These are phyloP conservation scores for Horisme vitalbata DNA, from an alignment of 2,888 invertebrate genomes.

Conservation along the genomic window DNA sequence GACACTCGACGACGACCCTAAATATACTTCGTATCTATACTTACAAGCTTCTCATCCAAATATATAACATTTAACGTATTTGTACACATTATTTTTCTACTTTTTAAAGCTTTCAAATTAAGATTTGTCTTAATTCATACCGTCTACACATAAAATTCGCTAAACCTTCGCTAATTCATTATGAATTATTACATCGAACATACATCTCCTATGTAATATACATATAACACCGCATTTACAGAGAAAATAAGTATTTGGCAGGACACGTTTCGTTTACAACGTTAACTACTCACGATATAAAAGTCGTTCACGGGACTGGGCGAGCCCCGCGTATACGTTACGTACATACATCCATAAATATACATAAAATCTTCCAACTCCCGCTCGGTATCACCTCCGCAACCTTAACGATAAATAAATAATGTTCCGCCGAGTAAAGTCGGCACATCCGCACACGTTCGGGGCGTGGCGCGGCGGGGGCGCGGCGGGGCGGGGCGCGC, in stretches of 20 bases:
- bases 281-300: conserved; percentile 30
- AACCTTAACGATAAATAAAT: conserved; percentile 21
- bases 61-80: conserved; percentile 50
- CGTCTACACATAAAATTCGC: conserved; percentile 46
- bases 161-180: conserved; percentile 51
- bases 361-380: conserved; percentile 20
- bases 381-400: conserved; percentile 14
- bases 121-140: conserved; percentile 65
- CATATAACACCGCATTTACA: conserved; percentile 44
- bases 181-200: conserved; percentile 47
- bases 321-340: conserved; percentile 4
- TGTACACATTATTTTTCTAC: conserved; percentile 66
- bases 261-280: conserved; percentile 45
- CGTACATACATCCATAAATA: conserved; percentile 19
- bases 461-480: conserved; percentile 9
- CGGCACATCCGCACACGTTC: background rate
- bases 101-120: conserved; percentile 77
- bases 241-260: conserved; percentile 48
- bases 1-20: no score
- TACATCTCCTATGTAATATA: conserved; percentile 48
- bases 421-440: conserved; percentile 14
- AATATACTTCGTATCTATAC: conserved; percentile 38
- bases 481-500: conserved; percentile 18
- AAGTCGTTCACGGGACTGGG: conserved; percentile 4
- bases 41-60: conserved; percentile 43